These are phyloP conservation scores for Spatula versicolor DNA, from an alignment of 2,797 vertebrate species.

Conservation along the genomic window DNA sequence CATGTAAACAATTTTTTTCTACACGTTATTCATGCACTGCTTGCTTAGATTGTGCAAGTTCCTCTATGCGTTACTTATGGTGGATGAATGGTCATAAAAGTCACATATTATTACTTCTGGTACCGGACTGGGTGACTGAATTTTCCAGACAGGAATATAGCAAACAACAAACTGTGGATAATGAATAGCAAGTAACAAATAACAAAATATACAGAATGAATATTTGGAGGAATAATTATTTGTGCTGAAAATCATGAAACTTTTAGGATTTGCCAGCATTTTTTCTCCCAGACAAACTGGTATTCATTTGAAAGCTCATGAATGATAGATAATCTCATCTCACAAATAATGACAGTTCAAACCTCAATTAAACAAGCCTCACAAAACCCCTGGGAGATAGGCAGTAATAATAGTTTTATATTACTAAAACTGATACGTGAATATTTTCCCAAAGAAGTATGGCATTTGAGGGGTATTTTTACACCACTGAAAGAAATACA, in stretches of 20 bases:
- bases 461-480: neutral
- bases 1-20: conserved; percentile 38
- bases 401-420: conserved; percentile 23
- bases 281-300: conserved; percentile 15
- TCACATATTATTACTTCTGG: conserved; percentile 26
- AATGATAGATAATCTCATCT: conserved; percentile 67
- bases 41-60: conserved; percentile 39
- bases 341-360: conserved; percentile 55
- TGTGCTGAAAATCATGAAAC: conserved; percentile 27
- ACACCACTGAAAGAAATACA: neutral
- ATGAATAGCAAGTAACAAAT: conserved; percentile 5
- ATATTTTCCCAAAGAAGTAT: conserved; percentile 19
- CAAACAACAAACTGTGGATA: neutral
- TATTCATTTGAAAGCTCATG: conserved; percentile 44
- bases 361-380: conserved; percentile 59
- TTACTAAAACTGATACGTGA: conserved; percentile 8
- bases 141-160: conserved; percentile 11
- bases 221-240: conserved; percentile 53
- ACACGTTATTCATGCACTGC: conserved; percentile 31
- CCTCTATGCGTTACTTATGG: conserved; percentile 23
- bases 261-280: conserved; percentile 26
- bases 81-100: conserved; percentile 34
- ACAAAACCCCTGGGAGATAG: conserved; percentile 39
- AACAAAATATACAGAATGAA: neutral
- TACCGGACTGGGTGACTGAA: neutral